Evolutionary conservation across 2,888 invertebrate species (phyloP), one percentile per base, ranked within the genome.

Genomic region (Melanotus villosus): DNA sequence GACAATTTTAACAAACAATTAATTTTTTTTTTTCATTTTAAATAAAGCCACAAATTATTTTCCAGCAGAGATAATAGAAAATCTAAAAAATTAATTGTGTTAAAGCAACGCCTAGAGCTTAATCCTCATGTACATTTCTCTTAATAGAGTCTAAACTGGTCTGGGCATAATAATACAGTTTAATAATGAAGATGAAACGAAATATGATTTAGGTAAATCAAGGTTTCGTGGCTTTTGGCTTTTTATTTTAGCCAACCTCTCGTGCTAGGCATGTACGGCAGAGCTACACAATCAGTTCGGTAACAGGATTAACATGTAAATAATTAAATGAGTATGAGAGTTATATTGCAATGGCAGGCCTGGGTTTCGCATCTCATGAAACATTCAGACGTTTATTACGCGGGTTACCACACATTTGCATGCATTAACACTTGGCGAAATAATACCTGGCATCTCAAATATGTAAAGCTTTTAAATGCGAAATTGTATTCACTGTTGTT

Each of bases 401-500:
- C 64, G 68, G 68, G 63, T 58, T 68, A 68, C 68, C 68, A 56
- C 68, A 68, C 68, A 68, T 68, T 68, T 68, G 68, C 68, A 68
- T 68, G 41, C 68, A 68, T 68, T 68, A 68, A 68, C 68, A 57
- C 68, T 57, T 68, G 63, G 57, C 57, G 21, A 56, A 62, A 63
- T 60, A 67, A 67, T 67, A 54, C 52, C 62, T 52, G 52, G 30
- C 60, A 67, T 56, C 41, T 63, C 47, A 68, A 68, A 62, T 68
- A 68, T 58, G 58, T 41, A 59, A 52, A 59, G 21, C 41, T 59
- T 58, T 65, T 59, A 45, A 65, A 57, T 30, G 45, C 26, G 43
- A 57, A 12, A 30, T 14, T 36, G 50, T 32, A 32, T 47, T 23
- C 21, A 1, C 10, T 6, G 23, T 23, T 47, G 23, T 23, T 47